Evolutionary conservation across 2,113 vertebrate species (phyloP), one percentile per base, ranked within the genome.

Genomic region (Alligator sinensis): DNA sequence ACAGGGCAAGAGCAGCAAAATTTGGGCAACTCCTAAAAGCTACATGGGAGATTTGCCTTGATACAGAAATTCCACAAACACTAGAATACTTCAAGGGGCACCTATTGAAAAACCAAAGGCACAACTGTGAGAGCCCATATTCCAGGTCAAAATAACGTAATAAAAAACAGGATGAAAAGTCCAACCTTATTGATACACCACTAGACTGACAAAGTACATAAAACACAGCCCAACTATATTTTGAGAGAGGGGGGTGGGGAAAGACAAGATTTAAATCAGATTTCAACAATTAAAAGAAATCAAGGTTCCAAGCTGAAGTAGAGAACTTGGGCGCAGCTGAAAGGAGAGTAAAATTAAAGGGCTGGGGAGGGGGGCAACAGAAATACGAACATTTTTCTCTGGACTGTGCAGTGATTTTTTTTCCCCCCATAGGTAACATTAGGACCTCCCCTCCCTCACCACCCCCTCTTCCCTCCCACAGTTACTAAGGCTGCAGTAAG

Each of bases 321-420:
- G 30, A 84, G 87, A 93, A 90, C 77, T 81, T 77, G 64, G 76
- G 30, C 91, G 88, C 70, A 93, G 66, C 13, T 4, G 82, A 95
- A 89, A 79, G 77, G 28, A 82, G 47, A 57, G 81, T 2, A 5
- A 82, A 34, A 34, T 34, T 34, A 34, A 34, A 34, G 34, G 34
- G 34, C 34, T 34, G 34, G 4, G 34, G 34, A 34, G 34, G 34
- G 34, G 34, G 24, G 93, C 68, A 89, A 87, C 96, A 94, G 80
- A 95, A 95, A 90, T 17, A 70, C 1, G 7, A n/a, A 22, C 9
- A 4, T 74, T 77, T 77, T 91, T 85, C 84, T 91, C 82, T 87
- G 82, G 61, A 47, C 27, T 59, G 74, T 12, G 91, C 77, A 64
- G 93, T 91, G 47, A 64, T 82, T 92, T 80, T 57, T 63, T 55